Conservation (phyloP, 2,113 vertebrate genomes). For the Thomomys bottae region DNA sequence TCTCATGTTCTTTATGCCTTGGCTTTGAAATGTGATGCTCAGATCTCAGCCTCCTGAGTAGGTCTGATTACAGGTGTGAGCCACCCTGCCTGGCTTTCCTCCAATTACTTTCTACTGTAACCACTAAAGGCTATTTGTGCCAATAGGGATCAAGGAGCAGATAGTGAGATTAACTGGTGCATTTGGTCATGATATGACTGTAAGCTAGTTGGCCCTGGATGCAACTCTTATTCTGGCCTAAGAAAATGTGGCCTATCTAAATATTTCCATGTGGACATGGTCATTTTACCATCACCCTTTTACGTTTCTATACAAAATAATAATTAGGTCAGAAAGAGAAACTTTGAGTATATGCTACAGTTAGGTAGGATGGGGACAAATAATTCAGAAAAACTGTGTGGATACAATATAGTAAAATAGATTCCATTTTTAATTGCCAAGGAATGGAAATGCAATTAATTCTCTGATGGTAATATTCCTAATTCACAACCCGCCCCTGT, state of each 20-base stretch:
- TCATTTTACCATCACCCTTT: background rate
- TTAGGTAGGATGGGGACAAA: background rate
- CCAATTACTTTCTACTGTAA: too few species aligned
- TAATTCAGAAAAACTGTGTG: background rate
- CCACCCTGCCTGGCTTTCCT: too few species aligned
- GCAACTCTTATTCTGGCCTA: background rate
- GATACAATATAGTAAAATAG: background rate
- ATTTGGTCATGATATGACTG: background rate
- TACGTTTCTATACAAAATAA: background rate
- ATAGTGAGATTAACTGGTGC: background rate
- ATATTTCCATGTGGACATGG: background rate
- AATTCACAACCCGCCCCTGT: background rate
- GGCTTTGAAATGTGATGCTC: too few species aligned
- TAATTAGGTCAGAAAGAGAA: background rate
- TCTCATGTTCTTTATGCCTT: too few species aligned
- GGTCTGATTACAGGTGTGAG: too few species aligned
- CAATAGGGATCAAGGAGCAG: too few species aligned
- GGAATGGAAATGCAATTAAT: background rate
- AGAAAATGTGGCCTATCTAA: background rate
- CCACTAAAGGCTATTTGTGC: too few species aligned
- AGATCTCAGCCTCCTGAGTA: too few species aligned
- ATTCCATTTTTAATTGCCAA: conserved; percentile 4
- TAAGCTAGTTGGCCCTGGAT: background rate
- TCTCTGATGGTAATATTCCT: background rate
- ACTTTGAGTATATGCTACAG: background rate